These are phyloP conservation scores for Zoanthus sansibaricus DNA, from an alignment of 92 coral and sea anemone genomes.

Conservation along the genomic window DNA sequence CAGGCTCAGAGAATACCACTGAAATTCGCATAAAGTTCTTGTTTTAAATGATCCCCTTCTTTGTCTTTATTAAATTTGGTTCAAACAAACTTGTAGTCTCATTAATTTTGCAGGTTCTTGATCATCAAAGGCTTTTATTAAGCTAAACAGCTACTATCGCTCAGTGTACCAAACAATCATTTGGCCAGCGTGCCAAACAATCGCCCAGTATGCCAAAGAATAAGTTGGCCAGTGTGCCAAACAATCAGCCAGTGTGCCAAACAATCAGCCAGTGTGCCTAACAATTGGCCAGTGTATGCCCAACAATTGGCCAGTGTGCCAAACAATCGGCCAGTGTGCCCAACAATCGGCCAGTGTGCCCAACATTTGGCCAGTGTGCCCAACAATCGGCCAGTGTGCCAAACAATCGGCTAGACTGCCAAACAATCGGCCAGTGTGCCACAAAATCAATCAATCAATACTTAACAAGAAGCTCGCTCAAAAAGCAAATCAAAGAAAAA, in stretches of 20 bases:
- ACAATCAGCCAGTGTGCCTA: not conserved
- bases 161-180: not conserved
- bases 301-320: not conserved
- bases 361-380: too few relatives aligned
- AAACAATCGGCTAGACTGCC: too few relatives aligned
- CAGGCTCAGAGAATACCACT: conserved; percentile 1
- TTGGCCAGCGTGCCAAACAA: conserved; percentile 4
- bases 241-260: not conserved
- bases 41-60: not conserved
- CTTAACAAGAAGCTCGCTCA: too few relatives aligned
- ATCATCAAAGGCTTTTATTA: conserved; percentile 2
- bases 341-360: not conserved
- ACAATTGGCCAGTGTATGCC: not conserved
- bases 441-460: too few relatives aligned
- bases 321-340: not conserved
- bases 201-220: conserved; percentile 3
- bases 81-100: conserved; percentile 7
- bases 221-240: conserved; percentile 6
- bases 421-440: too few relatives aligned
- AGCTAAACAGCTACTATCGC: not conserved
- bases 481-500: too few relatives aligned
- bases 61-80: not conserved
- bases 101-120: not conserved
- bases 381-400: too few relatives aligned
- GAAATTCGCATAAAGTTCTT: not conserved